Evolutionary conservation across 2,797 vertebrate genomes (phyloP), one percentile per base, ranked within the genome.

Genomic region (Semaprochilodus insignis): DNA sequence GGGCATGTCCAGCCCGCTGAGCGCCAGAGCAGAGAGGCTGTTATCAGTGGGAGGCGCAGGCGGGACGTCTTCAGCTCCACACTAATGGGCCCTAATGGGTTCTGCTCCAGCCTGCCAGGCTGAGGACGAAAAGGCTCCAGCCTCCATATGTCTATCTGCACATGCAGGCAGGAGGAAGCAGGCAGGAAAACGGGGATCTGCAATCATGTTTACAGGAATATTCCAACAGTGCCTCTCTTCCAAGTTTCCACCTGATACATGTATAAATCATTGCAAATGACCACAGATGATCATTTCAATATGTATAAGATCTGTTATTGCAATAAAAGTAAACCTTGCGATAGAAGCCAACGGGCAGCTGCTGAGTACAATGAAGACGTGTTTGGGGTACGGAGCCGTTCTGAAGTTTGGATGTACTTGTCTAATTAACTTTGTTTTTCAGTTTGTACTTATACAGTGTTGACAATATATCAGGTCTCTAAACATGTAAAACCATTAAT

Each of bases 81-180:
- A 60, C 85, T 89, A 88, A 89, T 84, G 85, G 82, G 77, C 73
- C 72, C 85, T 90, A 89, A 90, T 89, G 86, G 87, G 63, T 34
- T 65, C 63, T 65, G 65, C 65, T 60, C 63, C 78, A 60, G 44
- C 70, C 83, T 80, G 77, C 81, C 81, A 82, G 77, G 11, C 76
- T 63, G 34, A 36, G 62, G 40, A 62, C 63, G 65, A 73, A 66
- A 65, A 60, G 55, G 67, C 67, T 70, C 77, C 62, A 6, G 81
- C 54, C 19, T 66, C 27, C 63, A 57, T 80, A 85, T 73, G 81
- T 85, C 67, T 62, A 51, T 82, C 82, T 80, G 83, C 78, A 77
- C 54, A 81, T 77, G 85, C 69, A 77, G 21, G 65, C 48, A 59
- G 51, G 70, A 83, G 65, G 23, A 67, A 60, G 63, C 44, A 21